These are phyloP conservation scores for Andricus grossulariae DNA, from an alignment of 1,140 invertebrate species.

Conservation along the genomic window DNA sequence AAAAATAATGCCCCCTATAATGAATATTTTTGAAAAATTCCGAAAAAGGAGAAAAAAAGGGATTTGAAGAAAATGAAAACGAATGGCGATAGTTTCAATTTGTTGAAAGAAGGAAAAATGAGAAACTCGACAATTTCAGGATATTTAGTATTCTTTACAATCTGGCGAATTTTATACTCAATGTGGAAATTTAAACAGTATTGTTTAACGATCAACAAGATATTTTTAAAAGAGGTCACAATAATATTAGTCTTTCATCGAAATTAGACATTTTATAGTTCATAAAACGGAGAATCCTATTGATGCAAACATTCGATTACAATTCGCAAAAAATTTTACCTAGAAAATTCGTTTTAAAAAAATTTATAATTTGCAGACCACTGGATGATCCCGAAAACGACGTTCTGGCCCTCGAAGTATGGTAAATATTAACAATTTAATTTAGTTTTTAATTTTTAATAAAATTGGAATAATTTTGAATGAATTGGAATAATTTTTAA, in stretches of 20 bases:
- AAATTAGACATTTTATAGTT: not conserved
- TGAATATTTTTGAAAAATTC: too few species aligned
- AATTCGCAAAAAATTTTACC: not conserved
- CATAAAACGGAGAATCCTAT: not conserved
- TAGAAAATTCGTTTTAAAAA: not conserved
- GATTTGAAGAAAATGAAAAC: too few species aligned
- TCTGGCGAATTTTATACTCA: not conserved
- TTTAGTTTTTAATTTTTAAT: not conserved
- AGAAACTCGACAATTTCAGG: too few species aligned
- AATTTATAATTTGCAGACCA: slow-evolving; percentile 73
- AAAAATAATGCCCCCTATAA: too few species aligned
- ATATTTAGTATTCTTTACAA: too few species aligned
- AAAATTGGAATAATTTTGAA: not conserved
- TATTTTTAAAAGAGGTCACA: slow-evolving; percentile 4
- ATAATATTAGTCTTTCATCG: not conserved
- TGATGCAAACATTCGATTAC: not conserved
- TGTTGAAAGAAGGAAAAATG: too few species aligned
- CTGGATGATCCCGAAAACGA: slow-evolving; percentile 81
- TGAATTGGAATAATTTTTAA: too few species aligned
- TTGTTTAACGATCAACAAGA: not conserved
- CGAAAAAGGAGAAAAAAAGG: too few species aligned
- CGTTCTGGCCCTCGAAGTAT: slow-evolving; percentile 84
- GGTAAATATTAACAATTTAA: slow-evolving; percentile 73
- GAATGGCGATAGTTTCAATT: too few species aligned
- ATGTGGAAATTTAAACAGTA: not conserved